Base-by-base conservation (phyloP, 2,797 vertebrate species). In the Hapalemur alaotrensis region DNA sequence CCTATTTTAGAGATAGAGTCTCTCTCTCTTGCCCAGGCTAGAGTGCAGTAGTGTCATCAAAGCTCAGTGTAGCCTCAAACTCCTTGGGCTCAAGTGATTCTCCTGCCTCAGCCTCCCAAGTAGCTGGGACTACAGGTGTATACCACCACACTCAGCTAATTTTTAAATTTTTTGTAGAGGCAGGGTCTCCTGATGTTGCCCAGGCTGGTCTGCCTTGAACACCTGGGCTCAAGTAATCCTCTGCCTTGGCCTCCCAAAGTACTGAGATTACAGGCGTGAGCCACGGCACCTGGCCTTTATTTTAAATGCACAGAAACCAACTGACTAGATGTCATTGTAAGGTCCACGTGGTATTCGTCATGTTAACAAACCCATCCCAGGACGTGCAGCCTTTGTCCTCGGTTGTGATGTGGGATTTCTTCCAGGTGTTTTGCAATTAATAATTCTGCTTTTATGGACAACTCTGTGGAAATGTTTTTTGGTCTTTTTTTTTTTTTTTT, bases 381-480 rank as follows among this genome's bases (percentile, higher is more conserved):
- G 61, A 86, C 13, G 4, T 23, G 17, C 15, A 76, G 43, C 67
- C 22, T 90, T 90, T 89, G 54, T 43, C 48, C 9, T 86, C 0
- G 11, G 23, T 41, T 25, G 28, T 65, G 73, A 81, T 57, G 43
- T 70, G 93, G 81, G 61, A 59, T 75, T 76, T 48, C 84, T 89
- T 95, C 85, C 83, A 91, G 61, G 75, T 79, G 13, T 92, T 92
- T 84, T 59, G 23, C 41, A 89, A 69, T 89, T 92, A 95, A 41
- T 89, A 82, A 86, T 79, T 92, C 0, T 0, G 35, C 22, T 83
- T 94, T 32, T 79, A 20, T 38, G 48, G 69, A 54, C 23, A 78
- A 67, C n/a, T 81, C 67, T 92, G 28, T 82, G 75, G 81, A 95
- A 90, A 76, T 14, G 87, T 61, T 6, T 41, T 73, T 65, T n/a